These are phyloP conservation scores for Acromyrmex echinatior DNA, from an alignment of 1,140 invertebrate species.

Conservation along the genomic window DNA sequence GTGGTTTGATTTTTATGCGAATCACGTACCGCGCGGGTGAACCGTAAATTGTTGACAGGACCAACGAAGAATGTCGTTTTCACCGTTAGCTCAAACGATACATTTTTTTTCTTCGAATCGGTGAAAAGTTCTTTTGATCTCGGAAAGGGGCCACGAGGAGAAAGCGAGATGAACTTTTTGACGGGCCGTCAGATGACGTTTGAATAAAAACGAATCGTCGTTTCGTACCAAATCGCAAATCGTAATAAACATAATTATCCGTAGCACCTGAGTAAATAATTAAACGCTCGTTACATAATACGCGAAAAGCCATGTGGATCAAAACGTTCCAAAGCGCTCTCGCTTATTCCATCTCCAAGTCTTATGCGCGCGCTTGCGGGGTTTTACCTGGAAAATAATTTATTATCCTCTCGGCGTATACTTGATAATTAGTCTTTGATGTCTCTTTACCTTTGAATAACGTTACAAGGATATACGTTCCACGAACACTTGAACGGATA, in stretches of 20 bases:
- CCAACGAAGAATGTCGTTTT: constrained; percentile 26
- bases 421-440: constrained; percentile 33
- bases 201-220: neutral
- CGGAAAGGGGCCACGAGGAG: neutral
- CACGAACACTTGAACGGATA: neutral
- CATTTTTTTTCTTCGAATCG: constrained; percentile 1
- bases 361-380: neutral
- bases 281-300: constrained; percentile 27
- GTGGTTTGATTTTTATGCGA: constrained; percentile 56
- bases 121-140: neutral
- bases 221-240: neutral
- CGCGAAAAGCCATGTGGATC: neutral
- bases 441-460: constrained; percentile 35
- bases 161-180: neutral
- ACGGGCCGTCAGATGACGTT: neutral
- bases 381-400: constrained; percentile 42
- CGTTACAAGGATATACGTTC: neutral
- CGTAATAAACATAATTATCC: constrained; percentile 37
- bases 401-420: neutral
- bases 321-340: neutral
- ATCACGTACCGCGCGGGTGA: constrained; percentile 7
- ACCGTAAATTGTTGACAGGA: constrained; percentile 39
- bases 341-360: constrained; percentile 24
- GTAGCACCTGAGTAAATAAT: neutral
- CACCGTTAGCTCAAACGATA: neutral